Evolutionary conservation across 2,797 vertebrate genomes (phyloP).

Genomic region (Phoebastria nigripes): DNA sequence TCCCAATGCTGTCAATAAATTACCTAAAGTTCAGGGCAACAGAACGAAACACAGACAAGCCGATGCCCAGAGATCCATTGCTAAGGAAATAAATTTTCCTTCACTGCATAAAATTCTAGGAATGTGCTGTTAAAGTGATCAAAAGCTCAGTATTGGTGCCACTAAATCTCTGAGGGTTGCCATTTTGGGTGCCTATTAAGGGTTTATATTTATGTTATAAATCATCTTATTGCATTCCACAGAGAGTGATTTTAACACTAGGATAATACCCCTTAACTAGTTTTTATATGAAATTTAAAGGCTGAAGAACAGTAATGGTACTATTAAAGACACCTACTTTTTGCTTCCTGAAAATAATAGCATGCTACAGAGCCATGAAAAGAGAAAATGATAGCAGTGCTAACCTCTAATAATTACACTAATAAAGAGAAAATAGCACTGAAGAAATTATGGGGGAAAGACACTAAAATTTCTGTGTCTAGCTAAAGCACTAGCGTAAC

Average conservation of each 20-base stretch:
- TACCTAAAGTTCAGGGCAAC: not conserved
- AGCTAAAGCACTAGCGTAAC: conserved; percentile 40
- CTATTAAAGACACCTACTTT: conserved; percentile 59
- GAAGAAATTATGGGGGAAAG: conserved; percentile 46
- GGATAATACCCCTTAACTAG: conserved; percentile 44
- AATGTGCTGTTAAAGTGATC: conserved; percentile 30
- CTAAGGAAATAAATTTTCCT: conserved; percentile 9
- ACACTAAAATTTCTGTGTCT: conserved; percentile 46
- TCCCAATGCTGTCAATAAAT: not conserved
- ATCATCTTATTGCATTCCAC: conserved; percentile 32
- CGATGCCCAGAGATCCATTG: not conserved
- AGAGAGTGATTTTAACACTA: not conserved
- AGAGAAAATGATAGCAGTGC: conserved; percentile 47
- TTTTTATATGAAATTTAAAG: conserved; percentile 63
- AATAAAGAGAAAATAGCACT: conserved; percentile 61
- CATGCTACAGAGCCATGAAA: conserved; percentile 29
- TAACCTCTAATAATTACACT: conserved; percentile 67
- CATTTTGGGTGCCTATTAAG: conserved; percentile 40
- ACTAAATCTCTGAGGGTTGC: conserved; percentile 43
- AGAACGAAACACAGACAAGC: not conserved
- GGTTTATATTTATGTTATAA: conserved; percentile 57
- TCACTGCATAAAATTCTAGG: not conserved
- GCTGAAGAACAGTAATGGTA: conserved; percentile 45
- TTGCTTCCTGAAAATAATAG: conserved; percentile 52
- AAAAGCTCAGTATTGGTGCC: conserved; percentile 2